Conservation (phyloP, 2,888 invertebrate genomes). For the Thysanoteuthis rhombus region DNA sequence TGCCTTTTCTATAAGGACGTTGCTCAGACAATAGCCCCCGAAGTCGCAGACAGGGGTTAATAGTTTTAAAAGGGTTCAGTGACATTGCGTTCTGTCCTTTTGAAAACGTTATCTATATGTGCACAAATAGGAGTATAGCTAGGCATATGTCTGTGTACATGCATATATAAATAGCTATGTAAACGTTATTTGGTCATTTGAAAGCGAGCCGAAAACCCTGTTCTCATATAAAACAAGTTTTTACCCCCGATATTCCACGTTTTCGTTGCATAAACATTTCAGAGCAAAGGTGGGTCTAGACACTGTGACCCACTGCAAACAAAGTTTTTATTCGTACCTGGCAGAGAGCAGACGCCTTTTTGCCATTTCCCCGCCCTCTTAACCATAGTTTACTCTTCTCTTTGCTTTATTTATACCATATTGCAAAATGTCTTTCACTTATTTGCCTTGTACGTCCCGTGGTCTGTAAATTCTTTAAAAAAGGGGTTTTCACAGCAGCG, state of each 20-base stretch:
- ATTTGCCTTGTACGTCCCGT: no score
- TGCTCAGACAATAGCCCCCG: no score
- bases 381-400: not conserved
- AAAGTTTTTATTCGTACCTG: not conserved
- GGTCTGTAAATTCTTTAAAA: no score
- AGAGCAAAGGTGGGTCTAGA: not conserved
- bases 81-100: no score
- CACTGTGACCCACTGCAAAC: not conserved
- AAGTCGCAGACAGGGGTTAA: no score
- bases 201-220: not conserved
- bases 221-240: not conserved
- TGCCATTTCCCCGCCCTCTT: not conserved
- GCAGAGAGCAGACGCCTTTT: not conserved
- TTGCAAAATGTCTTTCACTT: no score
- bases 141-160: not conserved
- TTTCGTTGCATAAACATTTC: conserved; percentile 12
- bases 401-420: not conserved
- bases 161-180: not conserved
- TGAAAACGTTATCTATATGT: no score
- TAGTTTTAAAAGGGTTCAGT: no score
- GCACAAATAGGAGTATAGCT: no score
- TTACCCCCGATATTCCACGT: not conserved
- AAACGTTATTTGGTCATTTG: not conserved
- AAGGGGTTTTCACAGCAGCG: no score
- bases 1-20: no score